Evolutionary conservation across 2,888 invertebrate genomes (phyloP), one percentile per base, ranked within the genome.

Genomic region (Pyrochroa serraticornis): DNA sequence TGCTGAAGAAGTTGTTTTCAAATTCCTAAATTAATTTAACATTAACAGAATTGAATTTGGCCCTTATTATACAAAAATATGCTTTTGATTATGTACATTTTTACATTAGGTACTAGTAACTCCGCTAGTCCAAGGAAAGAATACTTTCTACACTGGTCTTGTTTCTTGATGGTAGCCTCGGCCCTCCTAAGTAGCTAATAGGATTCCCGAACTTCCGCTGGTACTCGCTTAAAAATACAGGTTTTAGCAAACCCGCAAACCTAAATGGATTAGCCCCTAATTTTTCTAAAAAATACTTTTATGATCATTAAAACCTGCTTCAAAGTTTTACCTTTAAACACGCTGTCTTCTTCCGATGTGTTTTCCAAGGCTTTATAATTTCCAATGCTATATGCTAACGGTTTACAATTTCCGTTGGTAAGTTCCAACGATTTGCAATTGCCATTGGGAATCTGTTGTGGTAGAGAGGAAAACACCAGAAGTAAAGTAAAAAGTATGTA

Each of bases 131-230:
- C 74, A 89, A 75, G 13, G 89, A 89, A 65, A 89, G 72, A 65
- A 88, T 81, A 61, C 89, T 89, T 74, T 88, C 88, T 70, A 87
- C 80, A 73, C 88, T 88, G 68, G 82, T 82, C 70, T 83, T 80
- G 69, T 72, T 73, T 67, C 75, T 77, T 39, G 81, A 71, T 61
- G 77, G 75, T 63, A 87, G 74, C 64, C 82, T 79, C 8, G 87
- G 87, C 52, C 87, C 88, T 59, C 88, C 88, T 67, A 89, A 79
- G 76, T 89, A 89, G 76, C 87, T 88, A 69, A 89, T 81, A 41
- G 89, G 89, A 80, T 88, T 88, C 58, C 80, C 82, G 75, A 85
- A 88, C 63, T 81, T 82, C 63, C 86, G 78, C 53, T 79, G 82
- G 55, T 81, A 76, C 46, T 83, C 83, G 58, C 82, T 80, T 35